Base-by-base conservation (phyloP, 2,888 invertebrate species). In the Agonopterix heracliana region DNA sequence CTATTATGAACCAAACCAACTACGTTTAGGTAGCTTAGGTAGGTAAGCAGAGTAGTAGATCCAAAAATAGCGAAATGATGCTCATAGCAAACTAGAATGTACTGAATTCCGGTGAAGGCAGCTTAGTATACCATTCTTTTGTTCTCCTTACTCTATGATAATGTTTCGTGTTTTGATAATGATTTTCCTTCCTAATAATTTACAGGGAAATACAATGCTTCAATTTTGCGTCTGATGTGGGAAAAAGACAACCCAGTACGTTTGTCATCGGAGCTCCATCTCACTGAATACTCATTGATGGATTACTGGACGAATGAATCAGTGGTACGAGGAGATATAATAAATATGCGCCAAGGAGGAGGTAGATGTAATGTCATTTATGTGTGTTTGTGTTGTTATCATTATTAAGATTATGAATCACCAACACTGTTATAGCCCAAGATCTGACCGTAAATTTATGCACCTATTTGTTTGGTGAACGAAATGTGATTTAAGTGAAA, bases 161-260 rank as follows among this genome's bases (percentile, higher is more conserved):
- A 35, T 38, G n/a, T n/a, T 38, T 38, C 2, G 38, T 38, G 38
- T n/a, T 38, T 38, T 36, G n/a, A 9, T 36, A n/a, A 41, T 50
- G 41, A 54, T 59, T 64, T 59, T 59, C 44, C 59, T 60, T 56
- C 7, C 47, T 46, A 46, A 48, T 63, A 54, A 53, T 61, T 84
- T 87, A 34, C 78, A 95, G 95, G 95, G 96, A 94, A 94, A 67
- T 93, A 95, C 78, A 95, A 95, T 68, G 92, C 93, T 0, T 92
- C 92, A 10, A 93, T 94, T 60, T 84, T 96, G 64, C 83, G 92
- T 10, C 73, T 96, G 13, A 90, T 91, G 70, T 96, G 96, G 96
- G 95, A 95, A 68, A 89, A 91, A 47, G 89, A 91, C 53, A 90
- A 90, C 47, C 94, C 95, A 2, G 93, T 95, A 10, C 91, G 93